Evolutionary conservation across 1,140 invertebrate genomes (phyloP).

Genomic region (Drosophila orena): DNA sequence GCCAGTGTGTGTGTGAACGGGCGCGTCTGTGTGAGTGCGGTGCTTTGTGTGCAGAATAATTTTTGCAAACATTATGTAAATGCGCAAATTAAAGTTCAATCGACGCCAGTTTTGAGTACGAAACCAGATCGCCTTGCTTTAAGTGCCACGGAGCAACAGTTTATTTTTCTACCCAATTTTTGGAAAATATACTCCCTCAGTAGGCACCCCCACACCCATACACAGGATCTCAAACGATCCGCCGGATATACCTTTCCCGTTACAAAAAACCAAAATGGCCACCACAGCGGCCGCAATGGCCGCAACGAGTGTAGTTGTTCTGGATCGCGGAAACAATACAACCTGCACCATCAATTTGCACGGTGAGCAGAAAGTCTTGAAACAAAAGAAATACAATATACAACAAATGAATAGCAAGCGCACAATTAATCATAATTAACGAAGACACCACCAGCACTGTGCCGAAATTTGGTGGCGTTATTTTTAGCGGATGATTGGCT

Average conservation of each 20-base stretch:
- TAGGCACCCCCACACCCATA: neutral
- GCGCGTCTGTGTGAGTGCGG: conserved; percentile 35
- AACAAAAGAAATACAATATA: neutral
- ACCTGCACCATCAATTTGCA: conserved; percentile 97
- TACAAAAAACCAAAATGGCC: conserved; percentile 63
- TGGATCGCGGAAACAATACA: conserved; percentile 97
- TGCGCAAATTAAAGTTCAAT: conserved; percentile 72
- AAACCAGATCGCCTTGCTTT: conserved; percentile 49
- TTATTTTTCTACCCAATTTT: conserved; percentile 5
- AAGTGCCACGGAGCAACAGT: conserved; percentile 38
- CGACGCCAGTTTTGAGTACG: conserved; percentile 32
- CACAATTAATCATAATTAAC: conserved; percentile 82
- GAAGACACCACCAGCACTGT: conserved; percentile 39
- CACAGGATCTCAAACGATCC: conserved; percentile 9
- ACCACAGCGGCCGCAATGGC: conserved; percentile 88
- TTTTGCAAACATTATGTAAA: conserved; percentile 73
- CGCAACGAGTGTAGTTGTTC: conserved; percentile 95
- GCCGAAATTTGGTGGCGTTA: conserved; percentile 64
- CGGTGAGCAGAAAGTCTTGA: conserved; percentile 87
- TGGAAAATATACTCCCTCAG: neutral
- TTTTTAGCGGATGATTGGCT: conserved; percentile 79
- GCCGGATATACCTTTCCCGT: conserved; percentile 49
- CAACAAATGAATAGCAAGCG: conserved; percentile 9
- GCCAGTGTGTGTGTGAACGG: conserved; percentile 25
- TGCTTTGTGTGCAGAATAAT: conserved; percentile 74